Percentiles rank a stretch among this genome's conserved stretches.
phyloP scores from a whole-genome alignment of 2,888 invertebrate species.

The Geophilus truncorum region DNA sequence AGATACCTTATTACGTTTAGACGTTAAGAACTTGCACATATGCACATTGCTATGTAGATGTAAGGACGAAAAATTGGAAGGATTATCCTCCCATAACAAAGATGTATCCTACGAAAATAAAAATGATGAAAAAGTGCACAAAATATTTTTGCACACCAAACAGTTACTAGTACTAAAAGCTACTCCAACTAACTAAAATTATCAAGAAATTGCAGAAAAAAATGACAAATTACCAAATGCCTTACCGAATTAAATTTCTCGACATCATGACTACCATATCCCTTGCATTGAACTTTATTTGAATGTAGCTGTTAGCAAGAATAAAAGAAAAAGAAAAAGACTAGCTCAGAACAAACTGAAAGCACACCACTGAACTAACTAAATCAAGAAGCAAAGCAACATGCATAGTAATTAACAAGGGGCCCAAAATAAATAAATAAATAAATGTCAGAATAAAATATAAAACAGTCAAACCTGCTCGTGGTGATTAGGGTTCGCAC shows the following conservation, averaged over 20 bases:
- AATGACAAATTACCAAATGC: too few relatives aligned
- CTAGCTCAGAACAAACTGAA: not conserved
- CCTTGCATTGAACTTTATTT: not conserved
- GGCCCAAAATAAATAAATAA: not conserved
- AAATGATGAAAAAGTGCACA: not conserved
- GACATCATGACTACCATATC: not conserved
- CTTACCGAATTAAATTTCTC: not conserved
- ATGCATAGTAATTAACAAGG: not conserved
- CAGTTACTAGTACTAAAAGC: not conserved
- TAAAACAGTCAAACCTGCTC: not conserved
- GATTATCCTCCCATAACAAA: not conserved
- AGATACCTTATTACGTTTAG: not conserved
- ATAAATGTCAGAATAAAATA: not conserved
- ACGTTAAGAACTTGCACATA: not conserved
- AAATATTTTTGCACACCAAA: not conserved
- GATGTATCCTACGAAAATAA: not conserved
- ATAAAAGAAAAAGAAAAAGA: constrained; percentile 15
- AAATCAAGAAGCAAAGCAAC: not conserved
- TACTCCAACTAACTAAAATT: too few relatives aligned
- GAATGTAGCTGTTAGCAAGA: not conserved
- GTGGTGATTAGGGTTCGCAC: constrained; percentile 48
- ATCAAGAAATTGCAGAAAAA: not conserved
- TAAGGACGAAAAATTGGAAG: not conserved
- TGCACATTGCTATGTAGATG: not conserved
- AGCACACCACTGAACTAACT: not conserved